Evolutionary conservation across 2,113 vertebrate genomes (phyloP).

Genomic region (Illadopsis cleaveri): DNA sequence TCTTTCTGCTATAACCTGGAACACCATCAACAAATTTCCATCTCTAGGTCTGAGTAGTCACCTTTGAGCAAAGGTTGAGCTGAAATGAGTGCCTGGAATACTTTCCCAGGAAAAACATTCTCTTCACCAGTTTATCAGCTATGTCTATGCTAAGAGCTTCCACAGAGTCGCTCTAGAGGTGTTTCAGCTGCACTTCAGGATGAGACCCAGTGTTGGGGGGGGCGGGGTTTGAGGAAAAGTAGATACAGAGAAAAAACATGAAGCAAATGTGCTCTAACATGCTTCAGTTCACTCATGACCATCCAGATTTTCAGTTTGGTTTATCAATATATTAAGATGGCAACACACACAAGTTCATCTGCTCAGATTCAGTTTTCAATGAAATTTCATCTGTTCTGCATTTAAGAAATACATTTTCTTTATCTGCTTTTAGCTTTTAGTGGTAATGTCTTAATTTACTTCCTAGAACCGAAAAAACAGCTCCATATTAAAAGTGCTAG

Average conservation of each 20-base stretch:
- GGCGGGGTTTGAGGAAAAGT: neutral
- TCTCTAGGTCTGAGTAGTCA: neutral
- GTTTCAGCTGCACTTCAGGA: neutral
- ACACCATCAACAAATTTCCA: neutral
- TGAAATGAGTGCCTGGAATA: neutral
- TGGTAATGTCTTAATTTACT: neutral
- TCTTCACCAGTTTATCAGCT: neutral
- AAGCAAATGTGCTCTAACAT: neutral
- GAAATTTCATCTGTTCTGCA: neutral
- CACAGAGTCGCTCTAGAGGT: neutral
- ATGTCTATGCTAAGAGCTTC: neutral
- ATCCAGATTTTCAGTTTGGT: neutral
- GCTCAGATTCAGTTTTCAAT: neutral
- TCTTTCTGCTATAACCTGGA: neutral
- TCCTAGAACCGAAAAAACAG: neutral
- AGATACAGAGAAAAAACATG: neutral
- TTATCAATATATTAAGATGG: neutral
- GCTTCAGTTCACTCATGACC: neutral
- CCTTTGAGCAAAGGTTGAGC: neutral
- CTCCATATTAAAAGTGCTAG: neutral
- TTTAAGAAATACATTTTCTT: neutral
- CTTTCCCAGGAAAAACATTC: neutral
- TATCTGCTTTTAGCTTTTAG: neutral
- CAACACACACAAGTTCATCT: neutral
- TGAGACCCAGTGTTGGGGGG: fast-evolving